Base-by-base conservation (phyloP, 2,888 invertebrate species). In the Encarsia formosa region DNA sequence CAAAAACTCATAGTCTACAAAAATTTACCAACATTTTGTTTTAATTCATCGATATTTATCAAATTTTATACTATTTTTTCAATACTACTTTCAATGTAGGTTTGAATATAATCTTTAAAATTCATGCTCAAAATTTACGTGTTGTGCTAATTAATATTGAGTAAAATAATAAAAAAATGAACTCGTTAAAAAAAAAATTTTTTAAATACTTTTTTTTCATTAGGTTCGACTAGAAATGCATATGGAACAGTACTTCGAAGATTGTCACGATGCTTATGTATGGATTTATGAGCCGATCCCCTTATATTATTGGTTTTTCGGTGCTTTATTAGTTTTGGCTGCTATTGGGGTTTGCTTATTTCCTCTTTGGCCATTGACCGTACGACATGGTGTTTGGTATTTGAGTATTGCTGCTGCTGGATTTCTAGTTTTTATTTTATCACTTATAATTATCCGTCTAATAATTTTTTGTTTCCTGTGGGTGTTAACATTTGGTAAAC, bases 241-340 rank as follows among this genome's bases (percentile, higher is more conserved):
- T 75, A 83, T 91, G 67, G 90, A 94, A 56, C 99, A 99, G 75
- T 76, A 87, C 61, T 98, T 98, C 76, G 83, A 91, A 3, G 98
- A 99, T 76, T 89, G 90, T 16, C 81, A 87, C 31, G 97, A 98
- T 75, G 96, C 96, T 1, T 98, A 91, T 76, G 96, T 97, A 20
- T 98, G 97, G 97, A 89, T 97, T 58, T 98, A 94, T 75, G 96
- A 97, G 76, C 96, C 97, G 0, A 91, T 95, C 71, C 94, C 95
- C 34, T 84, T 90, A 73, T 87, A 91, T 76, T 93, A 92, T 75
- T 96, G 95, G 89, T 81, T 96, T 60, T 88, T 91, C 66, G 97
- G 97, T n/a, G 83, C 87, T 8, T 77, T 91, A 4, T 79, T 91
- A 58, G 92, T 99, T 24, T 77, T 97, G 49, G 97, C 93, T 19